Base-by-base conservation (phyloP, 2,888 invertebrate genomes). In the Caenorhabditis sinica region DNA sequence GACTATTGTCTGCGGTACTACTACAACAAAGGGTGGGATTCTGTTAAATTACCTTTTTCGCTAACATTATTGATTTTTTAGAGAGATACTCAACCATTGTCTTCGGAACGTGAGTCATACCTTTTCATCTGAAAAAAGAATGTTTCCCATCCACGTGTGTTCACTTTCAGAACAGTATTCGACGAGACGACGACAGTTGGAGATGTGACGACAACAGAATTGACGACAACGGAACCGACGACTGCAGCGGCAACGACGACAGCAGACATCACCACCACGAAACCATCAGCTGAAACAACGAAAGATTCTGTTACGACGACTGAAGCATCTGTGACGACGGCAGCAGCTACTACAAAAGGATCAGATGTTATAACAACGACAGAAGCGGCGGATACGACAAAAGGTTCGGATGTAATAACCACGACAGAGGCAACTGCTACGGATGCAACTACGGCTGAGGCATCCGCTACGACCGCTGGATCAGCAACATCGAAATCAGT, bases 101-200 rank as follows among this genome's bases (percentile, higher is more conserved):
- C 0, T 84, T 84, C 17, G 84, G 84, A 71, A 84, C 84, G 84
- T 84, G 30, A 84, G 84, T 76, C 49, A n/a, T 63, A 25, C 20
- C 17, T 11, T 36, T 15, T 61, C 45, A 33, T 43, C 15, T 43
- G 43, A n/a, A 49, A 68, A 1, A 13, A 40, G 25, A n/a, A 40
- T 43, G 28, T 45, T 25, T n/a, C 40, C 40, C n/a, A 11, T 11
- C 17, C 40, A 23, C 17, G 5, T 58, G 0, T 9, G 30, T 76
- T 23, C 9, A 33, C 40, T 60, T 71, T 68, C 36, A 81, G 76
- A 74, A 82, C 82, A n/a, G 63, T 40, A 25, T 30, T 61, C 36
- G 73, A 74, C 17, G 73, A 68, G 45, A 82, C 81, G 17, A 77
- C 83, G 2, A 72, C 72, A 60, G 40, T 66, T 17, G 60, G 17